Evolutionary conservation across 2,797 vertebrate species (phyloP).

Genomic region (Urocyon cinereoargenteus): DNA sequence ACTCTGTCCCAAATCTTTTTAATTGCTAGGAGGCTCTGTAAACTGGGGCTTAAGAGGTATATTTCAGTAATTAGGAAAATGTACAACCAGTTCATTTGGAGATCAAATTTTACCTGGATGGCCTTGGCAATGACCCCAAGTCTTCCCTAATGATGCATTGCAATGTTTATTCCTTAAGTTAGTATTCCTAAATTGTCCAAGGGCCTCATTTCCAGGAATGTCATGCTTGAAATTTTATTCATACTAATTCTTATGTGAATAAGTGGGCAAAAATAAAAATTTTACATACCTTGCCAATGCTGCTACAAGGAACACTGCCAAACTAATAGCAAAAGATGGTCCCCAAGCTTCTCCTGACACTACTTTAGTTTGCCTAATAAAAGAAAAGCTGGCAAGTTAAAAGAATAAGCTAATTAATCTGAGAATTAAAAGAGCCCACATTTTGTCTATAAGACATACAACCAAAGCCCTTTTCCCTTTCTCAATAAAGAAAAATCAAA

Average conservation of each 20-base stretch:
- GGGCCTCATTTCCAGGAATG: slow-evolving; percentile 81
- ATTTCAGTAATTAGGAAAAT: slow-evolving; percentile 72
- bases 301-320: slow-evolving; percentile 77
- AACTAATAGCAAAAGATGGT: slow-evolving; percentile 77
- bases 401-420: slow-evolving; percentile 81
- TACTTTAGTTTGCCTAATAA: slow-evolving; percentile 73
- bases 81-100: slow-evolving; percentile 49
- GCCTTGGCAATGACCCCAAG: slow-evolving; percentile 61
- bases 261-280: slow-evolving; percentile 79
- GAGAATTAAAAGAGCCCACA: slow-evolving; percentile 72
- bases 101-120: slow-evolving; percentile 62
- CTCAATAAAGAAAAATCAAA: slow-evolving; percentile 59
- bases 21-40: slow-evolving; percentile 7
- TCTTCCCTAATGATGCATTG: slow-evolving; percentile 72
- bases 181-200: slow-evolving; percentile 81
- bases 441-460: slow-evolving; percentile 69
- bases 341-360: slow-evolving; percentile 77
- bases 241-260: slow-evolving; percentile 77
- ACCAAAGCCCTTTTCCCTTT: slow-evolving; percentile 50
- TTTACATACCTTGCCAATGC: slow-evolving; percentile 69
- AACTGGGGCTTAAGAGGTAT: slow-evolving; percentile 20
- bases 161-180: slow-evolving; percentile 79
- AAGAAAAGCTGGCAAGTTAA: slow-evolving; percentile 76
- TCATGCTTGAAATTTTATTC: slow-evolving; percentile 77
- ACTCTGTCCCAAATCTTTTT: slow-evolving; percentile 31